phyloP scores from a whole-genome alignment of 2,113 vertebrate species.

The Rhombomys opimus region DNA sequence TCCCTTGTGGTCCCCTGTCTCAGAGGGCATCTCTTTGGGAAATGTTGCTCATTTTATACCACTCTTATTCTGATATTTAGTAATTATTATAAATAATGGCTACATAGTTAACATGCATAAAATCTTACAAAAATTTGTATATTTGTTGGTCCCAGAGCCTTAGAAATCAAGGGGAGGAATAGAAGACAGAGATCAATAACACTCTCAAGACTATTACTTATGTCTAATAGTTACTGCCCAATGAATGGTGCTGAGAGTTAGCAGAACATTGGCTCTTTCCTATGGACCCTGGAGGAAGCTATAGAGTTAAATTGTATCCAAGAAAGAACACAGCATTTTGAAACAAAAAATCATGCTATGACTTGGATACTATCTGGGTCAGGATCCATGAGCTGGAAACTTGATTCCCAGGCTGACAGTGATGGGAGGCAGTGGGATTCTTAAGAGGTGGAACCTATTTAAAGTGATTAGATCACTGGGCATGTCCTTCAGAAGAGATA shows the following conservation, averaged over 20 bases:
- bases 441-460: neutral
- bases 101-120: neutral
- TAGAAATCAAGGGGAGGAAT: neutral
- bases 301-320: neutral
- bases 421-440: neutral
- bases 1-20: neutral
- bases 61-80: neutral
- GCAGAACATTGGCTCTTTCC: neutral
- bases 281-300: neutral
- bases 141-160: neutral
- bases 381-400: neutral
- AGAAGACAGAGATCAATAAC: neutral
- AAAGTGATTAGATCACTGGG: neutral
- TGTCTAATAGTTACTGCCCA: neutral
- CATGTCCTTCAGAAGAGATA: neutral
- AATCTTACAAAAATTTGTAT: neutral
- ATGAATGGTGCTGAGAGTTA: neutral
- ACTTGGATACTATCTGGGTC: neutral
- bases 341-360: neutral
- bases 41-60: neutral
- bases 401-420: neutral
- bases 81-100: neutral
- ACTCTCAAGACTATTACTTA: neutral
- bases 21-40: neutral
- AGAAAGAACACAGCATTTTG: neutral